Evolutionary conservation across 2,113 vertebrate genomes (phyloP).

Genomic region (Meriones unguiculatus): DNA sequence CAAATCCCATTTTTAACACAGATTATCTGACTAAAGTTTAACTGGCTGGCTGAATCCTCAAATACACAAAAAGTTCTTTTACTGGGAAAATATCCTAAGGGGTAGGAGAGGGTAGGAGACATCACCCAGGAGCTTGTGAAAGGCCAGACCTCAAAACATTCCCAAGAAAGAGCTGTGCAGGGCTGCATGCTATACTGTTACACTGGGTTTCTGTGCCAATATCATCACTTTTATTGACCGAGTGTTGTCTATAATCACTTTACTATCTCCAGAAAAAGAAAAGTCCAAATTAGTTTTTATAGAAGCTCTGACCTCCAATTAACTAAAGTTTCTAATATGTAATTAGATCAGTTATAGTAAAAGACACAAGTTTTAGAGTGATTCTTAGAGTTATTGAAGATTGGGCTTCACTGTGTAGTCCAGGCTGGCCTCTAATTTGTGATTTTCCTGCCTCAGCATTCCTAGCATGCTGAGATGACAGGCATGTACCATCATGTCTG

Average conservation of each 20-base stretch:
- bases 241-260: neutral
- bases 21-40: neutral
- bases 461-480: neutral
- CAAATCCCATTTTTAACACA: neutral
- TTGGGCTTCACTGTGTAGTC: neutral
- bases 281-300: neutral
- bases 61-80: neutral
- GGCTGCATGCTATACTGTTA: accelerated
- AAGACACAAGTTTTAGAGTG: neutral
- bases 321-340: neutral
- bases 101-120: neutral
- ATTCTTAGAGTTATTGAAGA: neutral
- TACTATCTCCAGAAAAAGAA: neutral
- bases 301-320: neutral
- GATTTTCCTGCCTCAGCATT: neutral
- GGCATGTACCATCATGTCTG: neutral
- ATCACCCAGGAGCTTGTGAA: neutral
- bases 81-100: neutral
- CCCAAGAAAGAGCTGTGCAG: neutral
- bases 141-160: neutral
- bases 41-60: neutral
- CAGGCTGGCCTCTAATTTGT: neutral
- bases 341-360: neutral
- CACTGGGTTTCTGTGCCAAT: neutral
- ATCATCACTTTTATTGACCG: too few relatives aligned